A percentile compares a stretch with the other conserved stretches of the same genome.
These are phyloP conservation scores for Drosophila helvetica DNA, from an alignment of 2,888 invertebrate genomes.

Conservation along the genomic window DNA sequence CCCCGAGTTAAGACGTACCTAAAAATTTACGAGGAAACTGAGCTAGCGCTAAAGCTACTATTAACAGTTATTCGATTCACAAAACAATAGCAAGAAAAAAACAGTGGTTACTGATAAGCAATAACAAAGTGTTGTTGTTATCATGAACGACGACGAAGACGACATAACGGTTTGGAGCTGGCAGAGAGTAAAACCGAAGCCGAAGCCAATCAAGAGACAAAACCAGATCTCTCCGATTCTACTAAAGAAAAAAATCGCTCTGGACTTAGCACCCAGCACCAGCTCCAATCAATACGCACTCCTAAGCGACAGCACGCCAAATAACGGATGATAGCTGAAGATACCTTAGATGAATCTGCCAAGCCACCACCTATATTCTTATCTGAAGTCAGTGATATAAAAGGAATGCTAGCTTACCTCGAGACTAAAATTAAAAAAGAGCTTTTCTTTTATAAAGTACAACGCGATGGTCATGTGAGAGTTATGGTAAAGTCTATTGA, in stretches of 20 bases:
- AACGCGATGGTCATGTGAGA: conserved; percentile 26
- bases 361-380: conserved; percentile 25
- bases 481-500: conserved; percentile 19
- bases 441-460: not conserved
- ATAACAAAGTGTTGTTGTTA: too few species aligned
- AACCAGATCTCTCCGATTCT: conserved; percentile 4
- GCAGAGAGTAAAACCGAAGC: too few species aligned
- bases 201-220: too few species aligned
- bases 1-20: conserved; percentile 2
- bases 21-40: not conserved
- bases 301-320: conserved; percentile 11
- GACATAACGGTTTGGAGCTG: too few species aligned
- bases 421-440: conserved; percentile 17
- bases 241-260: conserved; percentile 12
- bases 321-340: conserved; percentile 11
- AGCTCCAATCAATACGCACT: conserved; percentile 16
- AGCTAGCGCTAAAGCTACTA: not conserved
- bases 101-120: too few species aligned
- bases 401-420: conserved; percentile 10
- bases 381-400: conserved; percentile 14
- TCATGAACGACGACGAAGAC: too few species aligned
- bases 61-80: conserved; percentile 5
- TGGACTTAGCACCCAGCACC: conserved; percentile 8
- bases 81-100: too few species aligned
- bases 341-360: conserved; percentile 2